Percentiles rank a stretch among this genome's conserved stretches.
Conservation (phyloP, 2,888 invertebrate genomes). For the Cistogaster globosa region DNA sequence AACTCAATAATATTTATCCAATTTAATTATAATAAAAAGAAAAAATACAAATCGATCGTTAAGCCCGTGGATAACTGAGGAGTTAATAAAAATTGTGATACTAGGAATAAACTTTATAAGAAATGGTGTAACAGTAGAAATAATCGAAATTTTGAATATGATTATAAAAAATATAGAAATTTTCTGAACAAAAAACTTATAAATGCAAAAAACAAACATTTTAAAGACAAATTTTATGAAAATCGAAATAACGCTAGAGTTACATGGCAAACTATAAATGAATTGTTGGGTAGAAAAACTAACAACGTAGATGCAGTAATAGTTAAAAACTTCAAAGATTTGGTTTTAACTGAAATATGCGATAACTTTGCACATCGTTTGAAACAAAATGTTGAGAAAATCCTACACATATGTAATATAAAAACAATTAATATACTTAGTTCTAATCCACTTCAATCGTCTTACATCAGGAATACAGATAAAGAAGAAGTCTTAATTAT, state of each 20-base stretch:
- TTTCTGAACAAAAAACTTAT: no score
- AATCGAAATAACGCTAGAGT: constrained; percentile 25
- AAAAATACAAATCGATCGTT: not conserved
- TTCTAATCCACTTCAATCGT: not conserved
- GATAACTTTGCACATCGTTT: constrained; percentile 24
- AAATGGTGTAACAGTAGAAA: constrained; percentile 27
- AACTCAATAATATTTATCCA: no score
- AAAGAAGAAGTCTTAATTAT: constrained; percentile 37
- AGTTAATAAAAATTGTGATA: constrained; percentile 33
- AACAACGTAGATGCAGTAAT: constrained; percentile 35
- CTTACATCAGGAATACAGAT: not conserved
- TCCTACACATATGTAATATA: constrained; percentile 18
- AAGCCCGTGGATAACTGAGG: constrained; percentile 34
- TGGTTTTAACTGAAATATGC: constrained; percentile 11
- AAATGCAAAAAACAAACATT: no score
- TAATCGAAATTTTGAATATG: not conserved
- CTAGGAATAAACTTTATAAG: constrained; percentile 46
- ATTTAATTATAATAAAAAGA: not conserved
- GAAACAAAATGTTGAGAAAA: constrained; percentile 18
- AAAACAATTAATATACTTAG: not conserved
- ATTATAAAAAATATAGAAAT: no score
- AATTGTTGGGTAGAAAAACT: constrained; percentile 52
- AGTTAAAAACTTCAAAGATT: constrained; percentile 33
- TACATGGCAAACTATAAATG: constrained; percentile 49
- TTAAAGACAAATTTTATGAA: no score